Conservation (phyloP, 1,140 invertebrate species). For the Drosophila baimaii region DNA sequence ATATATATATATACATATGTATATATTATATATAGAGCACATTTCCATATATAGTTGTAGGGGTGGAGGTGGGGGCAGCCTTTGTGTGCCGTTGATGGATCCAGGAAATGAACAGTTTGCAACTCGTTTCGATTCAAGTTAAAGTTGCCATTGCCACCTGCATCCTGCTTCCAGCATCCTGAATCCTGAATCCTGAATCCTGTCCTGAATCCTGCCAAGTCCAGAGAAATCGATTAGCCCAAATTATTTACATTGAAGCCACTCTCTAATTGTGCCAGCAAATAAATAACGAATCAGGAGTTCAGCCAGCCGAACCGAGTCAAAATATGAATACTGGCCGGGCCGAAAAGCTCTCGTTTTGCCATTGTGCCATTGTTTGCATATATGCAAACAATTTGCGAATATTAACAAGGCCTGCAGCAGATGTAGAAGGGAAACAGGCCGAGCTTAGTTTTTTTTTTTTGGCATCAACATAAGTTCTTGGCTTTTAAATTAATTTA, state of each 20-base stretch:
- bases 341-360: background rate
- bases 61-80: background rate
- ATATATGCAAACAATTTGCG: background rate
- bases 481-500: conserved; percentile 11
- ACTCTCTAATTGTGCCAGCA: conserved; percentile 22
- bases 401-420: background rate
- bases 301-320: background rate
- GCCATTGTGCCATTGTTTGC: conserved; percentile 6
- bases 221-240: conserved; percentile 31
- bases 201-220: background rate
- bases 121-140: conserved; percentile 5
- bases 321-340: background rate
- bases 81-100: conserved; percentile 13
- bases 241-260: conserved; percentile 36
- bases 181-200: background rate
- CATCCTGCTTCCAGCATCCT: conserved; percentile 4
- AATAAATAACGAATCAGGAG: conserved; percentile 14
- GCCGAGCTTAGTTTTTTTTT: background rate
- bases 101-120: conserved; percentile 31
- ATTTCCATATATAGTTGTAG: conserved; percentile 3
- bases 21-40: conserved; percentile 10
- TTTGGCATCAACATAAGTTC: background rate
- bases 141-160: conserved; percentile 18
- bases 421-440: background rate
- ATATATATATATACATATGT: background rate